These are phyloP conservation scores for Cladopsammia gracilis DNA, from an alignment of 64 coral and sea anemone genomes.

Conservation along the genomic window DNA sequence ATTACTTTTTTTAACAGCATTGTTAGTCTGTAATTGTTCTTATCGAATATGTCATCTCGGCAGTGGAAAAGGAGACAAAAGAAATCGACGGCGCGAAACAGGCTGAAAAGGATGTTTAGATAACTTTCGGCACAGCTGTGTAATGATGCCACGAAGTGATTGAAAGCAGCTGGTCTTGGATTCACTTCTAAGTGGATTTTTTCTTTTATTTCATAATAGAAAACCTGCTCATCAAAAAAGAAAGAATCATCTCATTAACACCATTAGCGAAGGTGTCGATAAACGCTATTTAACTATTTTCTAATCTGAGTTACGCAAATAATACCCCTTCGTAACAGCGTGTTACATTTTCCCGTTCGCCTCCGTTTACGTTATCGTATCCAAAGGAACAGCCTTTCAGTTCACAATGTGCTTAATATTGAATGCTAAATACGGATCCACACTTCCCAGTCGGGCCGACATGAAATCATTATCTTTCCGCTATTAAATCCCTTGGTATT, in stretches of 20 bases:
- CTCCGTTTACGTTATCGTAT: not conserved
- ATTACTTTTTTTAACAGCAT: not conserved
- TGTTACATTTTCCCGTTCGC: not conserved
- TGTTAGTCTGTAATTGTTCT: conserved; percentile 34
- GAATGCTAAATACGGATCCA: not conserved
- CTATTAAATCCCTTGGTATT: conserved; percentile 16
- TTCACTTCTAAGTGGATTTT: conserved; percentile 19
- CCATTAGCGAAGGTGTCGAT: conserved; percentile 28
- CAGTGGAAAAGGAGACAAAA: not conserved
- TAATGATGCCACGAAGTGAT: not conserved
- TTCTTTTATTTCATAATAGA: conserved; percentile 31
- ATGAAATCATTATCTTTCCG: not conserved
- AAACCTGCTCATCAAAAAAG: conserved; percentile 21
- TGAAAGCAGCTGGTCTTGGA: conserved; percentile 7
- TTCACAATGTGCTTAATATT: not conserved
- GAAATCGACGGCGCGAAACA: not conserved
- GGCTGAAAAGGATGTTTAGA: conserved; percentile 54
- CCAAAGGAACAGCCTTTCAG: not conserved
- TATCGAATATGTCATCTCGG: conserved; percentile 29
- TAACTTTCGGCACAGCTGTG: conserved; percentile 48
- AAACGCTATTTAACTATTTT: not conserved
- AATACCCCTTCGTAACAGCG: not conserved
- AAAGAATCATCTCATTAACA: conserved; percentile 35
- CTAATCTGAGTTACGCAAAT: not conserved
- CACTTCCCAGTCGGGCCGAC: conserved; percentile 1